phyloP scores from a whole-genome alignment of 1,140 invertebrate genomes.

The Muscidifurax raptorellus region DNA sequence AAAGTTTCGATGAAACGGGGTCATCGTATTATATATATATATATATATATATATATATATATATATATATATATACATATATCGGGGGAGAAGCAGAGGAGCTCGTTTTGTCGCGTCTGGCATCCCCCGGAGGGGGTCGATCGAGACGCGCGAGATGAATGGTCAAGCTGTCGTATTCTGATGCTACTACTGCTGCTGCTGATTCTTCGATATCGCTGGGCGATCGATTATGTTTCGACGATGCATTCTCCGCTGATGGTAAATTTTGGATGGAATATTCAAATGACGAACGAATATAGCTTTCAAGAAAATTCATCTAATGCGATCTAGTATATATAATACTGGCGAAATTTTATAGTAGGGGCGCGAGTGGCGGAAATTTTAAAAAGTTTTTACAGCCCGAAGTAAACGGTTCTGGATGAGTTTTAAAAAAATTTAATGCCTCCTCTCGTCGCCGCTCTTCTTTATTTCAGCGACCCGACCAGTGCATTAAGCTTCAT shows the following conservation, averaged over 20 bases:
- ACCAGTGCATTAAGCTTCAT: background rate
- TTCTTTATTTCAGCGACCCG: background rate
- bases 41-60: no score
- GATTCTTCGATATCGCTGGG: background rate
- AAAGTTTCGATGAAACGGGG: slow-evolving; percentile 18
- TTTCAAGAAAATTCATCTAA: no score
- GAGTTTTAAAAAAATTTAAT: background rate
- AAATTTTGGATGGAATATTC: background rate
- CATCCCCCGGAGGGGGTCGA: background rate
- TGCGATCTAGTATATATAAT: no score
- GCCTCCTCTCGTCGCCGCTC: background rate
- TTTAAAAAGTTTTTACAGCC: background rate
- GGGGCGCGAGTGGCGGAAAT: background rate
- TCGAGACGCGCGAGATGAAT: slow-evolving; percentile 22
- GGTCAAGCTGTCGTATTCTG: slow-evolving; percentile 28
- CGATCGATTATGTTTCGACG: background rate
- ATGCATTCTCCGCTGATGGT: background rate
- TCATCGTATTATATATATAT: background rate
- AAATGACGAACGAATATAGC: no score
- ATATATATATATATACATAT: no score
- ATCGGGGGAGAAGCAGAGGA: background rate
- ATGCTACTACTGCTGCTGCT: background rate
- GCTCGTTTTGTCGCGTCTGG: slow-evolving; percentile 14
- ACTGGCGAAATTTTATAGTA: background rate
- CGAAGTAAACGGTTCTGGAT: background rate